Evolutionary conservation across 2,113 vertebrate genomes (phyloP), one percentile per base, ranked within the genome.

Genomic region (Erythrolamprus reginae): DNA sequence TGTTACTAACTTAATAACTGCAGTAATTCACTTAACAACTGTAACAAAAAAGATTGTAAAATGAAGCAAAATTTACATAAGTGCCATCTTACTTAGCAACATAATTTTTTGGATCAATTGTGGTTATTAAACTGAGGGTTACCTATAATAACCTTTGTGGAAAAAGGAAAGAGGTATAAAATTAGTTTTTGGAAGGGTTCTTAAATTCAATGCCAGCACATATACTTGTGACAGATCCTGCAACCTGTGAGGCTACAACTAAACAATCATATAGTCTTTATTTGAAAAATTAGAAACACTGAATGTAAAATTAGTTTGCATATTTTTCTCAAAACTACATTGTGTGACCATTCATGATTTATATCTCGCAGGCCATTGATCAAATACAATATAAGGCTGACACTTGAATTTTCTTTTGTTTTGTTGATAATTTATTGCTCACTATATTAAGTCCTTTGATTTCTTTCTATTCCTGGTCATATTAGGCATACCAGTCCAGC

Each of bases 371-470:
- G 93, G 77, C 95, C 90, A 89, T 94, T 89, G 94, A 92, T 88
- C 83, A 91, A 89, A 61, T 94, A 92, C 38, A 96, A 93, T 91
- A 91, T 95, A 56, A 92, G 42, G 93, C 89, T 95, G 89, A 90
- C 89, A 88, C 82, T 38, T 94, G 92, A 86, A 70, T 91, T 86
- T 92, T 87, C 24, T 91, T 95, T 93, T 94, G 91, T 94, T 91
- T 84, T 26, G 13, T 86, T 89, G 56, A 87, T 94, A 93, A 96
- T 93, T 90, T 94, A 92, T 70, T 95, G 92, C 87, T 91, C 93
- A 61, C 87, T 7, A 55, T 92, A 88, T 58, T 56, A 28, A 90
- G 33, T 91, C 33, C 56, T 93, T 86, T 89, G 50, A 0, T 0
- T 88, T 77, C 33, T 77, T 77, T 77, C 70, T 77, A 9, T 77